Evolutionary conservation across 2,797 vertebrate genomes (phyloP).

Genomic region (Oreonectes daqikongensis): DNA sequence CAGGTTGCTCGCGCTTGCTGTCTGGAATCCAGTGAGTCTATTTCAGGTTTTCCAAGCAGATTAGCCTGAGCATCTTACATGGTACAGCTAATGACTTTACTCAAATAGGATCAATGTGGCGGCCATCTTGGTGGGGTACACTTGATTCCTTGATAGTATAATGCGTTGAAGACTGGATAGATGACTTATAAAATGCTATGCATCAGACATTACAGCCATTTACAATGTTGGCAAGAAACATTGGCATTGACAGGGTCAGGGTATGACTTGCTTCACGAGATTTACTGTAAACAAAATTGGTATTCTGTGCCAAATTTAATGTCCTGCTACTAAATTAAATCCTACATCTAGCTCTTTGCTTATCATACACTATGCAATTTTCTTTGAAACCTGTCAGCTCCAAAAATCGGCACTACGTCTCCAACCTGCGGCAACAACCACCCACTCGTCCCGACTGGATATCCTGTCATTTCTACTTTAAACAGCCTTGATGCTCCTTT

Average conservation of each 20-base stretch:
- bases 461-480: neutral
- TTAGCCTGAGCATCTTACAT: conserved; percentile 50
- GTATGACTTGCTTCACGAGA: neutral
- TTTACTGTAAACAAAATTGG: neutral
- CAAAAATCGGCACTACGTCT: neutral
- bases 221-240: neutral
- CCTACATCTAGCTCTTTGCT: neutral
- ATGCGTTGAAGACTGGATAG: neutral
- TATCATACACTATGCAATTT: neutral
- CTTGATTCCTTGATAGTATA: neutral
- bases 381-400: neutral
- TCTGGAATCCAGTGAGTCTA: conserved; percentile 64
- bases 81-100: conserved; percentile 32
- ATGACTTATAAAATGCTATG: neutral
- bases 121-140: too few species aligned
- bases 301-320: too few species aligned
- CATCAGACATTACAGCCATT: too few species aligned
- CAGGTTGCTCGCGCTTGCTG: conserved; percentile 32
- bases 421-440: neutral
- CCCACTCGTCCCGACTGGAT: neutral
- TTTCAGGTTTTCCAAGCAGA: conserved; percentile 63
- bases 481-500: neutral
- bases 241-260: too few species aligned
- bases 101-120: too few species aligned
- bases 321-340: too few species aligned